Base-by-base conservation (phyloP, 1,140 invertebrate genomes). In the Eriocheir sinensis region DNA sequence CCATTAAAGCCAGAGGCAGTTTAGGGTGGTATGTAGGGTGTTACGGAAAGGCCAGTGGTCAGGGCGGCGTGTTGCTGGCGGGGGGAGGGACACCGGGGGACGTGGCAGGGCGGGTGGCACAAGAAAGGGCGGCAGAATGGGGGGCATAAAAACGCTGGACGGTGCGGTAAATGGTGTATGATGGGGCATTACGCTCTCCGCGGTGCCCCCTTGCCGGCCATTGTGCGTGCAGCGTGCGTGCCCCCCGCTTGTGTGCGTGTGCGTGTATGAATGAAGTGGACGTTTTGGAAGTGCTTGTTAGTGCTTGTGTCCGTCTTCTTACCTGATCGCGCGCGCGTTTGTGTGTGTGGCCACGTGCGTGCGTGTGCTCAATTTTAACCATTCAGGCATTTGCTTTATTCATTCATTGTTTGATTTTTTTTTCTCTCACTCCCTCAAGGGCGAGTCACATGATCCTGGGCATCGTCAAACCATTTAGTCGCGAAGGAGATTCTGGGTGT, bases 121-220 rank as follows among this genome's bases (percentile, higher is more conserved):
- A 89, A 53, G 88, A 89, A 89, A 89, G 44, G 88, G 88, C 9
- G 41, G 88, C 27, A 32, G 88, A 48, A 34, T 48, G 44, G 41
- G 27, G 27, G 44, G 30, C n/a, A 53, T 53, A 89, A 89, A 88
- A 89, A 89, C n/a, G 12, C n/a, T 85, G 81, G 44, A 32, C 15
- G n/a, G 88, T 89, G 88, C 53, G 88, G 85, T 89, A 89, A 34
- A n/a, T 89, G 44, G 88, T 44, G 44, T 89, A 89, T 89, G 88
- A 32, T 32, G 12, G 30, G 30, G n/a, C 17, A 30, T 53, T 89
- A 89, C 41, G 88, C 88, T 32, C 3, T n/a, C 34, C 88, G 8
- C 44, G 40, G 88, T 89, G 17, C 44, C 44, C 88, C 44, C 41
- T 30, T 53, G 44, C 88, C 34, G 88, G 32, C 88, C 88, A 89